Percentiles rank a stretch among this genome's conserved stretches.
phyloP scores from a whole-genome alignment of 2,888 invertebrate species.

The Hydraecia micacea region DNA sequence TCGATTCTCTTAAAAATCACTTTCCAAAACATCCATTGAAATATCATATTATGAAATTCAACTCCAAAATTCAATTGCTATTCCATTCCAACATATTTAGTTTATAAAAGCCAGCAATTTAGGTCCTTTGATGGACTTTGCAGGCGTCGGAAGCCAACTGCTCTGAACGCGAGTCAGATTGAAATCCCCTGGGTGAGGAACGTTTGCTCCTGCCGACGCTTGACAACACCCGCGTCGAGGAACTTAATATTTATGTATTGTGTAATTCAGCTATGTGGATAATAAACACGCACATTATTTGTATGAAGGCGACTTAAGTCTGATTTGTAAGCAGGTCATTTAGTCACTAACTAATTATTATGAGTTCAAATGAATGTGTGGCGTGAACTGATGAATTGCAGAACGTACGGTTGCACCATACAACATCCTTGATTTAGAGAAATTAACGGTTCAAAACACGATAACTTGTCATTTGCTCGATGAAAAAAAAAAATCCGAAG shows the following conservation, averaged over 20 bases:
- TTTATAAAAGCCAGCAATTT: constrained; percentile 49
- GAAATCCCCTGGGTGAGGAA: constrained; percentile 29
- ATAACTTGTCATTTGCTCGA: too few species aligned
- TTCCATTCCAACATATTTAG: constrained; percentile 43
- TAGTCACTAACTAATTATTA: too few species aligned
- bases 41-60: constrained; percentile 12
- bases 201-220: constrained; percentile 25
- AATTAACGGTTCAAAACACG: too few species aligned
- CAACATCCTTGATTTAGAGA: too few species aligned
- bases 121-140: constrained; percentile 42
- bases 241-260: constrained; percentile 13
- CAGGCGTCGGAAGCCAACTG: constrained; percentile 25
- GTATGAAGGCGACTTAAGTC: not conserved
- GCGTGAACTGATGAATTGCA: too few species aligned
- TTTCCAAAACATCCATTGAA: constrained; percentile 12
- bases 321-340: not conserved
- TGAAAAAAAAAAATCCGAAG: too few species aligned
- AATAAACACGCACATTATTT: not conserved
- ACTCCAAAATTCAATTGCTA: constrained; percentile 24
- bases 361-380: too few species aligned
- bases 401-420: too few species aligned
- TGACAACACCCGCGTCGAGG: not conserved
- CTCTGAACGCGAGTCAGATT: constrained; percentile 47
- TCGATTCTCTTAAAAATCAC: not conserved
- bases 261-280: not conserved